Evolutionary conservation across 2,797 vertebrate genomes (phyloP).

Genomic region (Amblyraja radiata): DNA sequence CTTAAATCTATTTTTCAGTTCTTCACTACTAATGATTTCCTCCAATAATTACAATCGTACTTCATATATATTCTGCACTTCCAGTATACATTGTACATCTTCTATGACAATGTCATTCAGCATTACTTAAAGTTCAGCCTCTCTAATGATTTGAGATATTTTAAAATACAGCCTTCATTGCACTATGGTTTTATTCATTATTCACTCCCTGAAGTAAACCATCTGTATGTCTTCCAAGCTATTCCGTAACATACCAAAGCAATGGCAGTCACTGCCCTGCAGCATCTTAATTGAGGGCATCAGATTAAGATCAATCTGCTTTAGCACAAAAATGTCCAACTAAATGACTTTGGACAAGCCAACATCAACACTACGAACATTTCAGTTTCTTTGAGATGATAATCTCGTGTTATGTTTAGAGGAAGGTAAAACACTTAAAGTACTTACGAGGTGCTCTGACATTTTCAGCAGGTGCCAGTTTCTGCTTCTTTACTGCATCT

Average conservation of each 20-base stretch:
- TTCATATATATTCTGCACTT: too few relatives aligned
- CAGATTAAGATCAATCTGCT: background rate
- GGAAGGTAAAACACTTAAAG: background rate
- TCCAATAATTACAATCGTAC: too few relatives aligned
- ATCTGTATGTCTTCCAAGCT: background rate
- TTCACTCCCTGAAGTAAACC: background rate
- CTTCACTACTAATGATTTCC: too few relatives aligned
- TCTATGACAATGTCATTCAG: too few relatives aligned
- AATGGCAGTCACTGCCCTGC: background rate
- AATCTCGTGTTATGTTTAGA: background rate
- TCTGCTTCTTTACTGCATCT: slow-evolving; percentile 68
- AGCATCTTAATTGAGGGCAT: background rate
- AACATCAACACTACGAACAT: background rate
- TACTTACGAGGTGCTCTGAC: slow-evolving; percentile 1
- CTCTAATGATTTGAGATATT: background rate
- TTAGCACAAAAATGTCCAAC: background rate
- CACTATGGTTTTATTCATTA: background rate
- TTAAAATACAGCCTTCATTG: background rate
- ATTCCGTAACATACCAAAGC: background rate
- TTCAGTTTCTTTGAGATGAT: background rate
- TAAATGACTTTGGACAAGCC: background rate
- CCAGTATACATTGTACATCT: too few relatives aligned
- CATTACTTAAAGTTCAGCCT: too few relatives aligned
- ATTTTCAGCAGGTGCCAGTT: slow-evolving; percentile 50
- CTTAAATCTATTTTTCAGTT: too few relatives aligned